Percentiles rank a stretch among this genome's conserved stretches.
phyloP scores from a whole-genome alignment of 2,888 invertebrate genomes.

The Scaptomyza cyrtandrae region DNA sequence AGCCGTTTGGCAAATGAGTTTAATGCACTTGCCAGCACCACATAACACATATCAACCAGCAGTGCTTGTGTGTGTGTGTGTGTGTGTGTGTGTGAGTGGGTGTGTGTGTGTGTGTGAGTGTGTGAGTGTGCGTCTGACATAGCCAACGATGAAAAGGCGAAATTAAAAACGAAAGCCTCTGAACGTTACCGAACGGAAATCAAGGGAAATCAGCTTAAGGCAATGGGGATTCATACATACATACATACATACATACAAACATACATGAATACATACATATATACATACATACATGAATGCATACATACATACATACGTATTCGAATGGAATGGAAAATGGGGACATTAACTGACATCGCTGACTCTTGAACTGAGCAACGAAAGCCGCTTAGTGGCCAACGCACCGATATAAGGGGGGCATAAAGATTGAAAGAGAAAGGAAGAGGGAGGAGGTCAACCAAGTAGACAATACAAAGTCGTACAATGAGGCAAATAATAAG shows the following conservation, averaged over 20 bases:
- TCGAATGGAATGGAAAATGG: neutral
- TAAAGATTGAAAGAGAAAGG: neutral
- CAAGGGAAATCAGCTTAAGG: constrained; percentile 72
- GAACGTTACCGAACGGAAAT: constrained; percentile 60
- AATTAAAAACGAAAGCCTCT: constrained; percentile 44
- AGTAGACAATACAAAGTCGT: constrained; percentile 20
- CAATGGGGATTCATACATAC: constrained; percentile 5
- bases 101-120: constrained; percentile 12
- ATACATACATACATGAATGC: no score
- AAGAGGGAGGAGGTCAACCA: constrained; percentile 18
- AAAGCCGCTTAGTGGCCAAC: constrained; percentile 67
- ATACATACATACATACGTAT: neutral
- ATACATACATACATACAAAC: neutral
- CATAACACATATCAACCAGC: constrained; percentile 4
- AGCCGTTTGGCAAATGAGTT: constrained; percentile 79
- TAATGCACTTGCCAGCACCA: constrained; percentile 63
- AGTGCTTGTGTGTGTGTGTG: neutral
- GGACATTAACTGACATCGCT: neutral
- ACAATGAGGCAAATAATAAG: constrained; percentile 21
- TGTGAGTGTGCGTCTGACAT: constrained; percentile 17
- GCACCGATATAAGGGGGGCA: constrained; percentile 10
- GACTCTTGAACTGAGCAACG: constrained; percentile 62
- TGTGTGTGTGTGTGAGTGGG: constrained; percentile 1
- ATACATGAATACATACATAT: neutral
- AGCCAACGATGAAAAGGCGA: constrained; percentile 42